Evolutionary conservation across 2,113 vertebrate species (phyloP), one percentile per base, ranked within the genome.

Genomic region (Crocuta crocuta): DNA sequence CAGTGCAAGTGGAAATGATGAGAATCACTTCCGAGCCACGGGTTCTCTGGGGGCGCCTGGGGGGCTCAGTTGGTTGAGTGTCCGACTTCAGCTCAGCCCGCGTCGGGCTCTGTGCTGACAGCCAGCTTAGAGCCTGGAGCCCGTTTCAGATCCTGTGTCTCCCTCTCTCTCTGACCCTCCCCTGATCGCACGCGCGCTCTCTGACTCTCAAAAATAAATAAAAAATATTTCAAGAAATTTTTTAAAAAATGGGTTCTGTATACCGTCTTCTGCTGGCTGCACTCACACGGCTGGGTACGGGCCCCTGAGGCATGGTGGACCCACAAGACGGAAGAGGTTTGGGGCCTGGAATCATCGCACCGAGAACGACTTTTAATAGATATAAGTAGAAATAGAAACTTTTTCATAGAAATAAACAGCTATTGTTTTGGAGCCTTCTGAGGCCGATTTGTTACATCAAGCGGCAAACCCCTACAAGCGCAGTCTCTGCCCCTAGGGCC

Each of bases 321-420:
- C n/a, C 43, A 35, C 39, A 26, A 19, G 26, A 50, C 13, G 58
- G 70, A 45, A 83, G 74, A 26, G 5, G 35, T 19, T 63, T 35
- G 12, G 50, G 16, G 66, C 48, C 35, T 58, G 80, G 21, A 85
- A 55, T 89, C 16, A 55, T 26, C 53, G 61, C 23, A 15, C 15
- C 31, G 91, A 96, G n/a, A 83, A 24, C 9, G 16, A 21, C 4
- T 43, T 55, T 74, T 74, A 45, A 68, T n/a, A 76, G 68, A 45
- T 45, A 28, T 45, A 76, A 24, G 23, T 63, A 74, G 35, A 74
- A 74, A 43, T 21, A 43, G 35, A 74, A 74, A 26, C 39, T 48
- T 76, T 48, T 76, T 48, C 45, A 45, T 31, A 45, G 73, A 58
- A 82, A 97, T 53, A 81, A 85, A 35, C 26, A 74, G n/a, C 19